These are phyloP conservation scores for Neoaliturus tenellus DNA, from an alignment of 2,888 invertebrate species.

Conservation along the genomic window DNA sequence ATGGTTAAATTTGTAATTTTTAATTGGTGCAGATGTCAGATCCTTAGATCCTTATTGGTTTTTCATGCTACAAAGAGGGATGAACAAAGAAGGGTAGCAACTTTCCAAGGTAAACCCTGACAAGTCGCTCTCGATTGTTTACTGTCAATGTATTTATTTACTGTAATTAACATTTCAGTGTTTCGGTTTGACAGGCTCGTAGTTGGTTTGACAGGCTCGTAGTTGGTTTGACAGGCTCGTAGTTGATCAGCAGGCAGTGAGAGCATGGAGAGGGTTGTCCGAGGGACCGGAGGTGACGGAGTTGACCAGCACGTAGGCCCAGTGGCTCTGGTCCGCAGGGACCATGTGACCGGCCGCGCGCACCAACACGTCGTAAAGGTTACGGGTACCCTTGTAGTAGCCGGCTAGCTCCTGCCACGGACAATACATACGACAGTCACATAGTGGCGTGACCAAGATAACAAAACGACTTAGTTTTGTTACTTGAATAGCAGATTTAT, in stretches of 20 bases:
- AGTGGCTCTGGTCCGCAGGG: conserved; percentile 86
- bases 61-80: neutral
- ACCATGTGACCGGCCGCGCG: conserved; percentile 90
- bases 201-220: too few species aligned
- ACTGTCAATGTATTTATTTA: too few species aligned
- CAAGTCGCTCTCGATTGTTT: conserved; percentile 79
- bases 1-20: too few species aligned
- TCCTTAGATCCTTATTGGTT: neutral
- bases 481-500: too few species aligned
- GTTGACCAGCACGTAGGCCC: conserved; percentile 84
- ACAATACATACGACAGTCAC: too few species aligned
- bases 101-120: conserved; percentile 59
- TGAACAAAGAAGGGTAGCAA: conserved; percentile 25
- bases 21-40: too few species aligned
- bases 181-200: too few species aligned
- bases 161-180: too few species aligned
- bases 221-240: too few species aligned
- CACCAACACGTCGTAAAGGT: conserved; percentile 84
- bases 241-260: neutral
- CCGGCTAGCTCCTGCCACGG: conserved; percentile 84
- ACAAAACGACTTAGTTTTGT: too few species aligned
- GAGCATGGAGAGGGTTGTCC: conserved; percentile 13
- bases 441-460: too few species aligned
- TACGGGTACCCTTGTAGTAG: conserved; percentile 83
- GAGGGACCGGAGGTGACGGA: conserved; percentile 18